These are phyloP conservation scores for Eriosoma lanigerum DNA, from an alignment of 1,140 invertebrate species.

Conservation along the genomic window DNA sequence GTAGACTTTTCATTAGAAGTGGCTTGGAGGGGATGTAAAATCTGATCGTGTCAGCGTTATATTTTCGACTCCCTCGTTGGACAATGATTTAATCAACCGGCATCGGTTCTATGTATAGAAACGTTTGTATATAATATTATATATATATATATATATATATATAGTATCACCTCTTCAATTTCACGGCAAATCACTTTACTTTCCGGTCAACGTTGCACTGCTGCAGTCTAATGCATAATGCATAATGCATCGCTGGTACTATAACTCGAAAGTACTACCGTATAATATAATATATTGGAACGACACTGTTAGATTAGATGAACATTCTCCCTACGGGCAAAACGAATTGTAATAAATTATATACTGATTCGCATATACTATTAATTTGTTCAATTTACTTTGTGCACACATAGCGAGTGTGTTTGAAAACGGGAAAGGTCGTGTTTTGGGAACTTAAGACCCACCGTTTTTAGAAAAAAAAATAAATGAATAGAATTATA, in stretches of 20 bases:
- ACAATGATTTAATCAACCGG: slow-evolving; percentile 45
- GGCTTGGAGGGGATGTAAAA: slow-evolving; percentile 15
- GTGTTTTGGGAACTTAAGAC: too few species aligned
- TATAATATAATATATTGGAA: neutral
- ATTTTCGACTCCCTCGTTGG: neutral
- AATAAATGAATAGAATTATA: too few species aligned
- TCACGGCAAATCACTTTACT: slow-evolving; percentile 22
- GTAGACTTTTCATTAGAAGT: slow-evolving; percentile 31
- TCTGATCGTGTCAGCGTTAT: neutral
- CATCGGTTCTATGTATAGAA: neutral
- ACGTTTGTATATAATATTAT: too few species aligned
- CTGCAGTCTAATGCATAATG: slow-evolving; percentile 44
- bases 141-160: too few species aligned
- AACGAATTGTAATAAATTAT: neutral
- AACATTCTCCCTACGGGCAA: neutral
- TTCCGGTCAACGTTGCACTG: neutral
- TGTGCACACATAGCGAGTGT: neutral
- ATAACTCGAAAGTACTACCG: neutral
- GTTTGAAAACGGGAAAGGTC: too few species aligned
- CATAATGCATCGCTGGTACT: neutral
- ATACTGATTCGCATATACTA: neutral
- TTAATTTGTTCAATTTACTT: neutral
- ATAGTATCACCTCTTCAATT: slow-evolving; percentile 11
- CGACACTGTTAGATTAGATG: neutral
- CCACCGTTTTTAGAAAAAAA: too few species aligned